Base-by-base conservation (phyloP, 1,140 invertebrate species). In the Eurosta solidaginis region DNA sequence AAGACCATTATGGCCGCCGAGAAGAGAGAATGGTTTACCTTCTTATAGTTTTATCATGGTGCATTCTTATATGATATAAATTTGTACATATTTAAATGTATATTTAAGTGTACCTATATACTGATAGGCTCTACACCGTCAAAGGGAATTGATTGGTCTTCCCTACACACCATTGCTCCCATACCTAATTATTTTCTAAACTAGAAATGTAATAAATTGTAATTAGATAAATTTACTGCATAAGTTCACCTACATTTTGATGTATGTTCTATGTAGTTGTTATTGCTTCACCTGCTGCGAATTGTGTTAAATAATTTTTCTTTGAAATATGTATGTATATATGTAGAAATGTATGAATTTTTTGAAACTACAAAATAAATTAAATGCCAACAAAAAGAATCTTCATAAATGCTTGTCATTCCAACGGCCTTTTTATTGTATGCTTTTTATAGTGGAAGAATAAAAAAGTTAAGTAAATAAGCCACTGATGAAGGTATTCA, bases 211-310 rank as follows among this genome's bases (percentile, higher is more conserved):
- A 52, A 27, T 22, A 27, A 52, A 52, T 49, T 17, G 10, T 17
- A 49, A 49, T 17, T 7, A 49, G 27, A 54, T 25, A 27, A 54
- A 27, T 9, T 54, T 29, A 54, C 4, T n/a, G n/a, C 1, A 14
- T 47, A 47, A 3, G n/a, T 14, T 17, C 14, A 9, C 45, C 7
- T 47, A 47, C 9, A 47, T 9, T 17, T 3, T 17, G 1, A 47
- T 7, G 7, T 17, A 47, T 17, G 12, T 2, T 1, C 1, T 52
- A 6, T 52, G n/a, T 68, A 40, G 17, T 68, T 68, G 29, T 20
- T 68, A 7, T 68, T 68, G 36, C 59, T 36, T 68, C 59, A 68
- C 59, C 59, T 68, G 59, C 59, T 68, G 59, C 14, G 59, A 22
- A 22, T 68, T 68, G 40, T 68, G 33, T 68, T 40, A 68, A 40